Percentiles rank a stretch among this genome's conserved stretches.
Evolutionary conservation across 2,113 vertebrate genomes (phyloP).

Genomic region (Vombatus ursinus): DNA sequence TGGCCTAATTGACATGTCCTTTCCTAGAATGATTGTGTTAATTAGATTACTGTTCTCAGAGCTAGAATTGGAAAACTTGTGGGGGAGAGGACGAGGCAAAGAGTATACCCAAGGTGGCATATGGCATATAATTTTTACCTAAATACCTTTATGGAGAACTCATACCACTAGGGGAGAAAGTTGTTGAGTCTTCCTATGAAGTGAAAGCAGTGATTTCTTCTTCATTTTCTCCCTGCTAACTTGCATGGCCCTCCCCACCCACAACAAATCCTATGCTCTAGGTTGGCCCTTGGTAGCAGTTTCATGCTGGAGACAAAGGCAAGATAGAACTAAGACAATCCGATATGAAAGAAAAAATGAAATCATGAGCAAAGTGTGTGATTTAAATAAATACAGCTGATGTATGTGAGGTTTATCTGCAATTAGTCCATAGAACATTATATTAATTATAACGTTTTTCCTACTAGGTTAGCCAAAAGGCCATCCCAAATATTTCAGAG

Average conservation of each 20-base stretch:
- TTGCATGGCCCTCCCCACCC: neutral
- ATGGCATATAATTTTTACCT: neutral
- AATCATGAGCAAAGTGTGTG: neutral
- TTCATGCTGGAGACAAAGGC: neutral
- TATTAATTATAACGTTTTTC: neutral
- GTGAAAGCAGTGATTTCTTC: neutral
- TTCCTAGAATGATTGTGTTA: neutral
- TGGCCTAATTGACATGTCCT: neutral
- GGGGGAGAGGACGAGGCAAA: too few relatives aligned
- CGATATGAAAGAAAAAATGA: neutral
- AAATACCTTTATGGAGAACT: neutral
- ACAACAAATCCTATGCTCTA: neutral
- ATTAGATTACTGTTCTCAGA: neutral
- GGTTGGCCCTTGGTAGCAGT: neutral
- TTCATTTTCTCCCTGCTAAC: neutral
- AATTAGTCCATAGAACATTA: neutral
- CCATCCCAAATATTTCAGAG: neutral
- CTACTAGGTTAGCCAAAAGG: neutral
- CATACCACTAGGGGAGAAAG: neutral
- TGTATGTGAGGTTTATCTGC: neutral
- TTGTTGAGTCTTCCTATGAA: neutral
- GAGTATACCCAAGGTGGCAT: neutral
- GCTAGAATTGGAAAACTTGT: neutral
- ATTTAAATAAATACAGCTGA: neutral
- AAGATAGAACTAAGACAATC: neutral